Evolutionary conservation across 2,888 invertebrate species (phyloP), one percentile per base, ranked within the genome.

Genomic region (Eurytoma californica): DNA sequence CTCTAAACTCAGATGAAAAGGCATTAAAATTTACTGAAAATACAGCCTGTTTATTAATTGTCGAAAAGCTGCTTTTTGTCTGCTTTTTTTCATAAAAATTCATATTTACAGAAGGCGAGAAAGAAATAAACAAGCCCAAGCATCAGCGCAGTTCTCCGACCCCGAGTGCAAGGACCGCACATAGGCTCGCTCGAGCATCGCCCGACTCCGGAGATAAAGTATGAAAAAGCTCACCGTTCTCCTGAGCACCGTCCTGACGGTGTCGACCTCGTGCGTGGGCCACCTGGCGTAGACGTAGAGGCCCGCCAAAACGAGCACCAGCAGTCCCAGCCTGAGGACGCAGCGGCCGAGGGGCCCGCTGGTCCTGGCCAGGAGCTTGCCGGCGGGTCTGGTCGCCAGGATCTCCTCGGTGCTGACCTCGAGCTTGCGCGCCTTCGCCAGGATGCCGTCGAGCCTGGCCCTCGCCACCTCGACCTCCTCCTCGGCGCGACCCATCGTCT

Each of bases 211-310:
- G 39, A 39, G 1, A 7, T 39, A 9, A 39, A 39, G 9, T 39
- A 9, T 39, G 1, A 9, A 39, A 39, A 16, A 67, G 82, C 86
- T 87, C 74, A 89, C 88, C 86, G 89, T 85, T 83, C 86, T 85
- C 85, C 86, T 86, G 75, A 88, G 84, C 47, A 89, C 89, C 69
- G 88, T 88, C 81, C 86, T 86, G 72, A 89, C 86, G 58, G 88
- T 88, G 68, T 88, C 88, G 72, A 86, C 85, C 73, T 88, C 88
- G 82, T 87, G 89, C 83, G 87, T 87, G 1, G 89, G 87, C 88
- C 88, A 88, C 24, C 86, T 86, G 4, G 85, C 84, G 78, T 88
- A 88, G 68, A 88, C 85, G 67, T 77, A 81, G 16, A 76, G 47
- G 9, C 76, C 81, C 24, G 81, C 79, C 20, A 81, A 30, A 18